These are phyloP conservation scores for Arctopsyche grandis DNA, from an alignment of 1,140 invertebrate species.

Conservation along the genomic window DNA sequence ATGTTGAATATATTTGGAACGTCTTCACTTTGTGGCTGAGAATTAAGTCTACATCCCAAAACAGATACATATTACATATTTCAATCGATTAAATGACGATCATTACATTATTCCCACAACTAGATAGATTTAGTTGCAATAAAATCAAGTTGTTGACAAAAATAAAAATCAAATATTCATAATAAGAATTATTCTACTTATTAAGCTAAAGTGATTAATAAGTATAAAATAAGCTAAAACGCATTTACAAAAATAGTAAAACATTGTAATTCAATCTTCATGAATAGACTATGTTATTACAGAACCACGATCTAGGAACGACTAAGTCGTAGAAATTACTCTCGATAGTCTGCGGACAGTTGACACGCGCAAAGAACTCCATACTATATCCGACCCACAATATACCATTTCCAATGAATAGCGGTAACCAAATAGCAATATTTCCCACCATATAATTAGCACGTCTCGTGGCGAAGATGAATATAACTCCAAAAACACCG, in stretches of 20 bases:
- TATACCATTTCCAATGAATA: conserved; percentile 80
- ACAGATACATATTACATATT: no score
- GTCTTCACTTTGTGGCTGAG: no score
- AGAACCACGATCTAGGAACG: conserved; percentile 71
- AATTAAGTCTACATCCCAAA: no score
- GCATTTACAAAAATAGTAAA: not conserved
- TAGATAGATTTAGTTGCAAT: no score
- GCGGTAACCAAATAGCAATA: conserved; percentile 76
- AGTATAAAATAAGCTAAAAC: not conserved
- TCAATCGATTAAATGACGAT: no score
- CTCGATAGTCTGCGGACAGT: conserved; percentile 71
- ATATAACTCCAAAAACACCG: conserved; percentile 67
- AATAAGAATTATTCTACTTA: no score
- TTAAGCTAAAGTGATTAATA: not conserved
- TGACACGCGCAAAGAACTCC: conserved; percentile 84
- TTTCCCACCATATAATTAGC: conserved; percentile 61
- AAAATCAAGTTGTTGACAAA: no score
- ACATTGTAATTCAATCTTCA: not conserved
- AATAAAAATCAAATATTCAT: no score
- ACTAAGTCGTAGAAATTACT: conserved; percentile 63
- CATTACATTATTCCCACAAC: no score
- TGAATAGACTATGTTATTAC: conserved; percentile 60
- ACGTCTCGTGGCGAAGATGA: conserved; percentile 64
- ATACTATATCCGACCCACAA: conserved; percentile 81
- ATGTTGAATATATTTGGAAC: no score